Evolutionary conservation across 2,113 vertebrate species (phyloP).

Genomic region (Xenopus laevis): DNA sequence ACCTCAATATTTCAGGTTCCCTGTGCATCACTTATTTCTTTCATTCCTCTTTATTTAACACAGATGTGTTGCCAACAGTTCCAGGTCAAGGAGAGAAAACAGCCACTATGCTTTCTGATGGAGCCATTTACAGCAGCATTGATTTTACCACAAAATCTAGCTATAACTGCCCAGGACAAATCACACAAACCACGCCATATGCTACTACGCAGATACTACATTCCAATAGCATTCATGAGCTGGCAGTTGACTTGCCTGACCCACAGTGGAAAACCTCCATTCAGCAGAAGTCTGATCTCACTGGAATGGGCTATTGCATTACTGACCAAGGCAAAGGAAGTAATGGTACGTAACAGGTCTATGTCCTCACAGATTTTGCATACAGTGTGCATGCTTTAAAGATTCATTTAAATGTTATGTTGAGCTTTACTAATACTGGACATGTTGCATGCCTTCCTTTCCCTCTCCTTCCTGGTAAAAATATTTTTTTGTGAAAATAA

Average conservation of each 20-base stretch:
- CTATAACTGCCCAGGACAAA: constrained; percentile 91
- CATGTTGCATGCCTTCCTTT: constrained; percentile 51
- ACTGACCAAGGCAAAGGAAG: constrained; percentile 96
- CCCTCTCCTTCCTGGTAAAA: constrained; percentile 14
- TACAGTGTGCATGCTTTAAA: constrained; percentile 25
- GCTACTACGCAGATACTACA: constrained; percentile 97
- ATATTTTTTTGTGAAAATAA: constrained; percentile 16
- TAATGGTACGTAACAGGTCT: constrained; percentile 79
- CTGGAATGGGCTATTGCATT: constrained; percentile 90
- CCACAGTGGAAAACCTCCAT: constrained; percentile 93
- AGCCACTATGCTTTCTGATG: constrained; percentile 94
- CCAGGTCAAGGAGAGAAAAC: constrained; percentile 89
- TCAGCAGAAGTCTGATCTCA: constrained; percentile 92
- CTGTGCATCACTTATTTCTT: constrained; percentile 58
- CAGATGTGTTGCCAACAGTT: constrained; percentile 80
- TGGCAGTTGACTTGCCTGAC: constrained; percentile 93
- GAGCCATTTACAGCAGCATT: constrained; percentile 98
- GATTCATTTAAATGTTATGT: constrained; percentile 37
- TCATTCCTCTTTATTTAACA: constrained; percentile 53
- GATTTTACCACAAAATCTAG: constrained; percentile 95
- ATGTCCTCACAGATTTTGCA: constrained; percentile 14
- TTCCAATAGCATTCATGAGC: constrained; percentile 94
- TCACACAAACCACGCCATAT: constrained; percentile 91
- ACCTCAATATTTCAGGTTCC: constrained; percentile 52
- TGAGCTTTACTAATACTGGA: constrained; percentile 56